Percentiles rank a stretch among this genome's conserved stretches.
phyloP scores from a whole-genome alignment of 2,797 vertebrate species.

The Pampus argenteus region DNA sequence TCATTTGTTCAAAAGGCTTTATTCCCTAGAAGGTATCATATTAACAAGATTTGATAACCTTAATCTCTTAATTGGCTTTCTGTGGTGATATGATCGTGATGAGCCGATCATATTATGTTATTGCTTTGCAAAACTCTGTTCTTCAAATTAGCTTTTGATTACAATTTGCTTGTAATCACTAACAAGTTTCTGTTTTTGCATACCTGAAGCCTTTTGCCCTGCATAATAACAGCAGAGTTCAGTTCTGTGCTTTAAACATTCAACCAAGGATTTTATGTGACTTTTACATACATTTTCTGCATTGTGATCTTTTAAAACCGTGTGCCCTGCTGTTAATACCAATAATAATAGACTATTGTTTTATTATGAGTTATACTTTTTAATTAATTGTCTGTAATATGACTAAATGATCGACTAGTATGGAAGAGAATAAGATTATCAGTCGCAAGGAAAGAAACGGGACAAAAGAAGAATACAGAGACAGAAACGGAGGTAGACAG shows the following conservation, averaged over 20 bases:
- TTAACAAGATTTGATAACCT: not conserved
- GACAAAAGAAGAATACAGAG: not conserved
- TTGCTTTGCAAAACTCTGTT: not conserved
- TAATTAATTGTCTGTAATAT: not conserved
- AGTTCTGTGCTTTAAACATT: not conserved
- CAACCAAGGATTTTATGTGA: not conserved
- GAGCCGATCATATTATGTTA: not conserved
- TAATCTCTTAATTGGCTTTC: not conserved
- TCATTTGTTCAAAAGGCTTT: not conserved
- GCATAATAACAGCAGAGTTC: not conserved
- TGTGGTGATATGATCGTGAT: not conserved
- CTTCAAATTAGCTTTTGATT: not conserved
- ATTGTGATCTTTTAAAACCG: not conserved
- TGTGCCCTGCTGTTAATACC: not conserved
- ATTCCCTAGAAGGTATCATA: not conserved
- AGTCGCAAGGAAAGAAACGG: not conserved
- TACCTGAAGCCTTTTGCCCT: not conserved
- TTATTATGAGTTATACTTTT: not conserved
- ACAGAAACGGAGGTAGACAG: constrained; percentile 20
- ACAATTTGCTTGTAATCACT: not conserved
- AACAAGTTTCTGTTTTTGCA: not conserved
- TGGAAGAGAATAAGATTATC: not conserved
- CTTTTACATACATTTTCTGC: not conserved
- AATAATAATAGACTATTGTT: not conserved
- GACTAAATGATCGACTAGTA: not conserved